Base-by-base conservation (phyloP, 2,797 vertebrate genomes). In the Melanotaenia boesemani region DNA sequence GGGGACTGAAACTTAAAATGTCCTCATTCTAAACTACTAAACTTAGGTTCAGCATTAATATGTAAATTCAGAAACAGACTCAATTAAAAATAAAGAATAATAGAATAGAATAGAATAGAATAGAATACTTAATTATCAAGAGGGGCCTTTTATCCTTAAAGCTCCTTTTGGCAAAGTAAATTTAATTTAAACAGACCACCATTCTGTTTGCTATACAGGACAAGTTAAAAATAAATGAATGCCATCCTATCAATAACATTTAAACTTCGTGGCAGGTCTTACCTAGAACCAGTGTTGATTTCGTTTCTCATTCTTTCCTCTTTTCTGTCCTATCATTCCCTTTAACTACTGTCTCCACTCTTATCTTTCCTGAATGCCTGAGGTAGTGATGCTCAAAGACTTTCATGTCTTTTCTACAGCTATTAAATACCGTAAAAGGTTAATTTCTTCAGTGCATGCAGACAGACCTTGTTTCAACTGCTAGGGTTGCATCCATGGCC, bases 381-480 rank as follows among this genome's bases (percentile, higher is more conserved):
- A 84, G 52, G 24, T 12, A 12, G 24, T 24, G 11, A 28, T 11
- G 52, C 22, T 13, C 71, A 32, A 73, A 85, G 58, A 77, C 77
- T 84, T 79, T 70, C 73, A 76, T 88, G 87, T 91, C 89, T 84
- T 66, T 86, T 80, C 72, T 76, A 79, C 85, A 83, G 82, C 67
- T 74, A 89, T 90, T 77, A 79, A 88, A 76, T 88, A 86, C 80
- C 89, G 79, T 26, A 90, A 90, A 94, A 95, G 91, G 89, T 94
- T 89, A 77, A 88, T 87, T 90, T 88, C 69, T 61, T 86, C 26
- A 83, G 82, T 89, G 83, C 90, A 59, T 88, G 85, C 62, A 77
- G 89, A 86, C 63, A 72, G 87, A 77, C 82, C 85, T 90, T 79
- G 89, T 89, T 91, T 91, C 90, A 93, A 87, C 82, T 55, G 15